These are phyloP conservation scores for Drosophila hamatofila DNA, from an alignment of 2,888 invertebrate genomes.

Conservation along the genomic window DNA sequence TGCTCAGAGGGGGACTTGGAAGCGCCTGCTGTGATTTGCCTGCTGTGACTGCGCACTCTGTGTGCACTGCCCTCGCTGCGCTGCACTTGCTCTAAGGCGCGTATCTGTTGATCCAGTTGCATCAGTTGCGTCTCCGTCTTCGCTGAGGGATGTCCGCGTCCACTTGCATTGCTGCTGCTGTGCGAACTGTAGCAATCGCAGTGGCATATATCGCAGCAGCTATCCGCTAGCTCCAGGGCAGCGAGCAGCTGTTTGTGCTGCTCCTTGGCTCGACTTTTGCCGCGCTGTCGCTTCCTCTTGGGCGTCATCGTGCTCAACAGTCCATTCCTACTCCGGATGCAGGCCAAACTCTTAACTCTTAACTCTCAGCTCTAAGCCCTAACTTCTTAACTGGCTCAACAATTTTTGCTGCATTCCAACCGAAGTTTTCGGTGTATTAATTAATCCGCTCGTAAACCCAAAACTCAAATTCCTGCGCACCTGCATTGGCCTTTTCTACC, in stretches of 20 bases:
- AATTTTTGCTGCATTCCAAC: slow-evolving; percentile 26
- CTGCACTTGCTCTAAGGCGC: slow-evolving; percentile 20
- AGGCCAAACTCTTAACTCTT: slow-evolving; percentile 60
- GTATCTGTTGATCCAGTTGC: slow-evolving; percentile 28
- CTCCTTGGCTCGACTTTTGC: slow-evolving; percentile 56
- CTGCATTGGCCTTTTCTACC: slow-evolving; percentile 45
- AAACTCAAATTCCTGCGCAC: slow-evolving; percentile 74
- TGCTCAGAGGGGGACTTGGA: slow-evolving; percentile 45
- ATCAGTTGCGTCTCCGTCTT: slow-evolving; percentile 46
- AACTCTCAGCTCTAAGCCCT: not conserved
- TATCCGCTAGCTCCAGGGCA: slow-evolving; percentile 74
- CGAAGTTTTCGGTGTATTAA: slow-evolving; percentile 2
- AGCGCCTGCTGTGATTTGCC: slow-evolving; percentile 40
- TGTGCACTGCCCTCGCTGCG: slow-evolving; percentile 49
- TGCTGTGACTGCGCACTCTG: slow-evolving; percentile 18
- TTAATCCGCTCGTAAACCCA: slow-evolving; percentile 62
- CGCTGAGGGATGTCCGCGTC: slow-evolving; percentile 11
- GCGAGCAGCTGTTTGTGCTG: slow-evolving; percentile 77
- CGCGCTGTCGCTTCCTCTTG: slow-evolving; percentile 63
- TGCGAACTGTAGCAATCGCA: slow-evolving; percentile 84
- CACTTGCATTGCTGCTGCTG: slow-evolving; percentile 64
- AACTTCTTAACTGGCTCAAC: slow-evolving; percentile 33
- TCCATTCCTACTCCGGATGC: slow-evolving; percentile 17
- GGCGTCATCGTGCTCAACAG: slow-evolving; percentile 54
- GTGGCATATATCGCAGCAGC: slow-evolving; percentile 83